Evolutionary conservation across 1,140 invertebrate species (phyloP), one percentile per base, ranked within the genome.

Genomic region (Habropoda laboriosa): DNA sequence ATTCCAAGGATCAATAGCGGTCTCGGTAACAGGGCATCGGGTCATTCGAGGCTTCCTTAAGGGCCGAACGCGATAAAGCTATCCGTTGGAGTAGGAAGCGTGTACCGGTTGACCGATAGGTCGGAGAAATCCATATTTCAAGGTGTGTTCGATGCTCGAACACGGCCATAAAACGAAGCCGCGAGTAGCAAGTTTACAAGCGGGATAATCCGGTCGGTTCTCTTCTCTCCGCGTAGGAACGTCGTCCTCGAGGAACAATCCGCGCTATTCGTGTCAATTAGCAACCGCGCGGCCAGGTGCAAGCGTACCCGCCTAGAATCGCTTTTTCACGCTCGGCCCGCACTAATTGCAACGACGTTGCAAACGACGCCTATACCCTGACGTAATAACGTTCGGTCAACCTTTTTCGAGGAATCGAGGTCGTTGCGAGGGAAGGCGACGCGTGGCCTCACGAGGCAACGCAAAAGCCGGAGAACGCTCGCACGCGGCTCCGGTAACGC

Each of bases 191-290:
- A n/a, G 66, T 64, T 74, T 63, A 63, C 45, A 18, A 27, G 51
- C 51, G 42, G n/a, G 38, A 51, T 76, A 75, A 75, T 76, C 71
- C 63, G 63, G 76, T 30, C 35, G 42, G 47, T 79, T 75, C 63
- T 40, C 18, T n/a, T n/a, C n/a, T n/a, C 13, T 58, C 30, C 30
- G 12, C 35, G 42, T 53, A 40, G 74, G 80, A 73, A 63, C 72
- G 64, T 68, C 63, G 76, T 85, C 85, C 83, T 86, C 80, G 75
- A 30, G 45, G 80, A 79, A 79, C 60, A 72, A 86, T 85, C 76
- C 61, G 40, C 51, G 80, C 67, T 73, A 85, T 85, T 82, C 72
- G 75, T 82, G 83, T 74, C 80, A 86, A 86, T 85, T 86, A 85
- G 72, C 76, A 45, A 12, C n/a, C n/a, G n/a, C n/a, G 42, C 38